Percentiles rank a stretch among this genome's conserved stretches.
Conservation (phyloP, 2,113 vertebrate genomes). For the Ptyas mucosa region DNA sequence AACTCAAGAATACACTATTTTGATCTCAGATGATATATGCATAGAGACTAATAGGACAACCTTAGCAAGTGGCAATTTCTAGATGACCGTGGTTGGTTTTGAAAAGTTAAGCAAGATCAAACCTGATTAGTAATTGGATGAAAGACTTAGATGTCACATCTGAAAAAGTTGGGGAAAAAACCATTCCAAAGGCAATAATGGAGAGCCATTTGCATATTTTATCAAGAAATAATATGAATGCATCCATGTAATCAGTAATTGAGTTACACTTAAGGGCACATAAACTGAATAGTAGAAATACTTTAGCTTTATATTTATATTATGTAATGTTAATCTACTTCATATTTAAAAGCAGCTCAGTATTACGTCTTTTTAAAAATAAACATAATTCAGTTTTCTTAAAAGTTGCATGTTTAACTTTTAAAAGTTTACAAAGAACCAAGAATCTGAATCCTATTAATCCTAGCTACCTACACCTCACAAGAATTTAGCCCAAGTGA, state of each 20-base stretch:
- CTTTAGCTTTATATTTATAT: background rate
- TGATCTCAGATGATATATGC: background rate
- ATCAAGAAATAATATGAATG: background rate
- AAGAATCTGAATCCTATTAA: background rate
- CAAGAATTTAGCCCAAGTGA: background rate
- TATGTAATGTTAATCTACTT: background rate
- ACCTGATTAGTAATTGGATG: background rate
- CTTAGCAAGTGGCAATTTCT: background rate
- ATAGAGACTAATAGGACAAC: background rate
- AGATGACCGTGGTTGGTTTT: background rate
- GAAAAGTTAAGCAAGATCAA: background rate
- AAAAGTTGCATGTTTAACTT: background rate
- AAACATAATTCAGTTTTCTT: background rate
- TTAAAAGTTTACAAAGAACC: background rate
- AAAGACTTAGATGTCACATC: background rate
- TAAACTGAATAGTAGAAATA: background rate
- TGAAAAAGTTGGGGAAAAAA: background rate
- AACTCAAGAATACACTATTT: slow-evolving; percentile 12
- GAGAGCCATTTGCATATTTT: background rate
- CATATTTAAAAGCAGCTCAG: background rate
- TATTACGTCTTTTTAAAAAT: background rate
- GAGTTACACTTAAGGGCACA: background rate
- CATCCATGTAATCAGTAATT: background rate
- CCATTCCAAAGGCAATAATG: background rate
- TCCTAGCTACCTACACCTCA: background rate